A percentile compares a stretch with the other conserved stretches of the same genome.
phyloP scores from a whole-genome alignment of 2,797 vertebrate species.

The Oreochromis grahami region DNA sequence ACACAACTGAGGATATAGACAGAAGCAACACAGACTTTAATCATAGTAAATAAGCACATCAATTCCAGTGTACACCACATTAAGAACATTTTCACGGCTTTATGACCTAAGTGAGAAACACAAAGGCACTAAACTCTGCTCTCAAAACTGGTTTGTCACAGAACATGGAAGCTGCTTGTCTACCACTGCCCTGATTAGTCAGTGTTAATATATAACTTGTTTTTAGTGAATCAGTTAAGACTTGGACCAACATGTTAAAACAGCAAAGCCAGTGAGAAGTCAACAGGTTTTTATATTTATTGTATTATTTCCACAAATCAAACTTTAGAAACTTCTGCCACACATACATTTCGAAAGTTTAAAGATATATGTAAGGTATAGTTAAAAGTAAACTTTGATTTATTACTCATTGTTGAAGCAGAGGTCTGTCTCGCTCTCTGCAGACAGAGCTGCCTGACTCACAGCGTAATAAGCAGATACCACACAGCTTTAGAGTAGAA shows the following conservation, averaged over 20 bases:
- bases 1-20: neutral
- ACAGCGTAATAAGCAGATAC: neutral
- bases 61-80: neutral
- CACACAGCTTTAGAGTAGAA: accelerated
- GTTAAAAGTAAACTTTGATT: neutral
- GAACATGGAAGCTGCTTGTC: too few species aligned
- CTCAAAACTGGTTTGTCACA: neutral
- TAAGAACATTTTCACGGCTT: neutral
- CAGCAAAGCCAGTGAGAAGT: neutral
- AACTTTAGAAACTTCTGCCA: neutral
- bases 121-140: neutral
- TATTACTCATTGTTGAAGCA: neutral
- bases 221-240: neutral
- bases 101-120: neutral
- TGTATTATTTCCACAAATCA: neutral
- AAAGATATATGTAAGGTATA: neutral
- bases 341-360: neutral
- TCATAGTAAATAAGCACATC: neutral
- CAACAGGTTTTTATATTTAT: neutral
- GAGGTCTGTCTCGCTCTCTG: neutral
- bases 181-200: neutral
- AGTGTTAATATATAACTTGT: neutral
- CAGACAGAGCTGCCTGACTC: neutral
- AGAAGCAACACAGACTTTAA: neutral
- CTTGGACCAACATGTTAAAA: neutral